These are phyloP conservation scores for Drosophila nikananu DNA, from an alignment of 1,140 invertebrate species.

Conservation along the genomic window DNA sequence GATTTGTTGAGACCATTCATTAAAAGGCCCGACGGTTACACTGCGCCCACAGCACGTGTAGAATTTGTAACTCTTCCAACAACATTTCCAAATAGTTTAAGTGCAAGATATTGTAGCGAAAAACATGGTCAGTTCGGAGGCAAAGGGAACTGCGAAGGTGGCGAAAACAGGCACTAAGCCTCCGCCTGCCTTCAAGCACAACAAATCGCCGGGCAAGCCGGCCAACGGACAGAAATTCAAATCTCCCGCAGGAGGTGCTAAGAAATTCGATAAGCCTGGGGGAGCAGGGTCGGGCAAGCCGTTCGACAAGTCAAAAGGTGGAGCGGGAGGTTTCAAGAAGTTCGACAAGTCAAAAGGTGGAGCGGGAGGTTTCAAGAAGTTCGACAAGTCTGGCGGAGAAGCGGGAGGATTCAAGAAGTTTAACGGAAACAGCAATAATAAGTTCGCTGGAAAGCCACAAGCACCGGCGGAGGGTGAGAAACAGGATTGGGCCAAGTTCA, in stretches of 20 bases:
- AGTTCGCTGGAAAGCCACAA: conserved; percentile 31
- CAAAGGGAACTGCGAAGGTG: conserved; percentile 32
- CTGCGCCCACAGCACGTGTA: conserved; percentile 38
- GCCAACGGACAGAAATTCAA: conserved; percentile 28
- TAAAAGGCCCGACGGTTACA: conserved; percentile 4
- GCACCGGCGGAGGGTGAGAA: conserved; percentile 82
- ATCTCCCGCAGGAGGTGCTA: conserved; percentile 9
- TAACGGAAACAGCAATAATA: conserved; percentile 28
- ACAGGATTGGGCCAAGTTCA: conserved; percentile 90
- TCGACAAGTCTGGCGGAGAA: conserved; percentile 4
- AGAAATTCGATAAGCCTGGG: conserved; percentile 7
- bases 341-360: conserved; percentile 3
- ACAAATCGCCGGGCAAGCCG: conserved; percentile 9
- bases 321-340: conserved; percentile 12
- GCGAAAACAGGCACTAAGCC: conserved; percentile 5
- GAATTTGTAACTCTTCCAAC: not conserved
- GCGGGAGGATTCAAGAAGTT: too few species aligned
- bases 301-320: conserved; percentile 7
- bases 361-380: conserved; percentile 3
- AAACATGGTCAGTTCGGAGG: conserved; percentile 41
- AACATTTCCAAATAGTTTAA: conserved; percentile 28
- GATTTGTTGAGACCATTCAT: not conserved
- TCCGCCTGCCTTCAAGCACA: conserved; percentile 20
- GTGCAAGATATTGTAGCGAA: not conserved
- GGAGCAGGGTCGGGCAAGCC: conserved; percentile 10